Percentiles rank a stretch among this genome's conserved stretches.
phyloP scores from a whole-genome alignment of 2,888 invertebrate genomes.

The Mechanitis messenoides region DNA sequence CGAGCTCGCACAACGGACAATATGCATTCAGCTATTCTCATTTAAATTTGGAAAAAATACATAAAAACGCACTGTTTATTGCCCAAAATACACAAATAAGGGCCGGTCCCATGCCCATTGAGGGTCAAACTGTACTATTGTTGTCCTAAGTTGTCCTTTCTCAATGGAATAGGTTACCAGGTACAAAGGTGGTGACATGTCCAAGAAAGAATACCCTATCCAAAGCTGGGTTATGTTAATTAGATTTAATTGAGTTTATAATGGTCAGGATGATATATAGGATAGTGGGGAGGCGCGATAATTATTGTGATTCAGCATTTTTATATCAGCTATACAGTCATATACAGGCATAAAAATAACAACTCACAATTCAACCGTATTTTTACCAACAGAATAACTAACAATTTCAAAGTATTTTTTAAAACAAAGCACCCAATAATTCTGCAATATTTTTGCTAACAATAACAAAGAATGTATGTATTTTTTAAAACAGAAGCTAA shows the following conservation, averaged over 20 bases:
- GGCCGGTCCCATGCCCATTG: slow-evolving; percentile 59
- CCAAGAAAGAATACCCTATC: slow-evolving; percentile 48
- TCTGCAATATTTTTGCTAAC: too few species aligned
- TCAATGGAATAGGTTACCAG: slow-evolving; percentile 65
- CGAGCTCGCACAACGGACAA: slow-evolving; percentile 75
- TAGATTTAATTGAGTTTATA: slow-evolving; percentile 76
- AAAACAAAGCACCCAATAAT: too few species aligned
- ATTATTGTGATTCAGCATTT: slow-evolving; percentile 56
- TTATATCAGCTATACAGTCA: neutral
- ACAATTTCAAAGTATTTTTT: too few species aligned
- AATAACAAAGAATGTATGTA: too few species aligned
- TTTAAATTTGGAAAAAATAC: slow-evolving; percentile 67
- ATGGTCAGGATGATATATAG: slow-evolving; percentile 66
- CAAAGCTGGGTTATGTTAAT: slow-evolving; percentile 67
- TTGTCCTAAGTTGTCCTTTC: slow-evolving; percentile 65
- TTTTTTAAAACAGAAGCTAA: too few species aligned
- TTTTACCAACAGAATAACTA: too few species aligned
- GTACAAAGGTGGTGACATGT: slow-evolving; percentile 75
- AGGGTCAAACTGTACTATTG: slow-evolving; percentile 72
- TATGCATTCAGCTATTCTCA: slow-evolving; percentile 69
- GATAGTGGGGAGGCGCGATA: slow-evolving; percentile 55
- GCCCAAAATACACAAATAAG: slow-evolving; percentile 75
- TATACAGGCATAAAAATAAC: too few species aligned
- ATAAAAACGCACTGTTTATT: slow-evolving; percentile 76
- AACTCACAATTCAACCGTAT: too few species aligned